These are phyloP conservation scores for Bufotes viridis DNA, from an alignment of 2,797 vertebrate species.

Conservation along the genomic window DNA sequence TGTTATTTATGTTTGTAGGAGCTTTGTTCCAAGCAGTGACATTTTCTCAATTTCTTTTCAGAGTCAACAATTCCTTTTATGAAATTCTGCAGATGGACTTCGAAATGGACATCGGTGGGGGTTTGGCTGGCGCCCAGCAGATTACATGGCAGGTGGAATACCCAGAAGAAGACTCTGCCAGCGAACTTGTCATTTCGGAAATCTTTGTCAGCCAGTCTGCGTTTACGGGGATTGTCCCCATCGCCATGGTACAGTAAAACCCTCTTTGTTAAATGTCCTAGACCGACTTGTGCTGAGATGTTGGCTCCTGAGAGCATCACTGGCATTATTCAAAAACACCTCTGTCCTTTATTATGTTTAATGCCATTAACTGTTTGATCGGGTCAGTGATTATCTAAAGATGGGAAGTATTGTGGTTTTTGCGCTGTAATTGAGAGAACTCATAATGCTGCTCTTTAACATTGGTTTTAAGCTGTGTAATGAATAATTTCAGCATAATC, in stretches of 20 bases:
- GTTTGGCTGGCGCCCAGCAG: constrained; percentile 84
- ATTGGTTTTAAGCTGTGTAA: neutral
- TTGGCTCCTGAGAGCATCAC: neutral
- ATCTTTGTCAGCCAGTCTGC: constrained; percentile 88
- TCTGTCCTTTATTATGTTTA: neutral
- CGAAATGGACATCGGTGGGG: constrained; percentile 88
- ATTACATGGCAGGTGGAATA: constrained; percentile 93
- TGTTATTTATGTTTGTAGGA: constrained; percentile 57
- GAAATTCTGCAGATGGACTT: constrained; percentile 96
- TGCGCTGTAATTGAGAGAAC: neutral
- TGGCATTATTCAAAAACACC: neutral
- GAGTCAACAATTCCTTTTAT: constrained; percentile 80
- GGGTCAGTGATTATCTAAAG: neutral
- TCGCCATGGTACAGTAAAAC: constrained; percentile 82
- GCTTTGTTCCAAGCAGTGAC: constrained; percentile 48
- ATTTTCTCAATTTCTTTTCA: constrained; percentile 67
- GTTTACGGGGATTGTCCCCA: constrained; percentile 89
- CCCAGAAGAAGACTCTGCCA: constrained; percentile 73
- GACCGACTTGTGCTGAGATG: neutral
- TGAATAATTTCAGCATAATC: neutral
- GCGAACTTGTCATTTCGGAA: constrained; percentile 83
- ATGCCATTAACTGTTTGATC: neutral
- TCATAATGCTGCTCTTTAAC: neutral
- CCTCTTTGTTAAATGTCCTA: neutral
- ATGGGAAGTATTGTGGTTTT: neutral